phyloP scores from a whole-genome alignment of 1,140 invertebrate genomes.

The Zaprionus inermis region DNA sequence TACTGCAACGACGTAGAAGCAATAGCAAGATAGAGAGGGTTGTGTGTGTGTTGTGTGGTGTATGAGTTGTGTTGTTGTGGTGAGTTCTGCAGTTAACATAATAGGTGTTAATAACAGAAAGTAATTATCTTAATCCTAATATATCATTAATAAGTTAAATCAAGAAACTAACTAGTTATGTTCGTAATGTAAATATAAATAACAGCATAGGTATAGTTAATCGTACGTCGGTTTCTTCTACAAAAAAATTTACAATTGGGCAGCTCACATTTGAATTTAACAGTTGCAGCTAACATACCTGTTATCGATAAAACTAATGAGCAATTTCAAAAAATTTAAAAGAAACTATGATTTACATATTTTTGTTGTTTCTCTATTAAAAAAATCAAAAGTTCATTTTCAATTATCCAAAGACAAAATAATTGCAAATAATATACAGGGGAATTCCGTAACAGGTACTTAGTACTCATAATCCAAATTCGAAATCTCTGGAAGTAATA shows the following conservation, averaged over 20 bases:
- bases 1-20: constrained; percentile 75
- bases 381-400: neutral
- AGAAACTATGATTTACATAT: neutral
- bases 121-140: neutral
- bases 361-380: neutral
- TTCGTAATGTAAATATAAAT: neutral
- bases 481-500: constrained; percentile 61
- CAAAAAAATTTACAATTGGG: neutral
- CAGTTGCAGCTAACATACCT: neutral
- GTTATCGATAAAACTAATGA: neutral
- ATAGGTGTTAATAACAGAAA: constrained; percentile 2
- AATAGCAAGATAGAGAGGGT: constrained; percentile 50
- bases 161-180: neutral
- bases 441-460: neutral
- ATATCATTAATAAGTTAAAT: neutral
- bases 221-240: neutral
- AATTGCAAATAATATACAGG: neutral
- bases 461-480: constrained; percentile 66
- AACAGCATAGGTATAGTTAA: neutral
- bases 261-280: constrained; percentile 1
- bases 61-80: constrained; percentile 10
- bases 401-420: neutral
- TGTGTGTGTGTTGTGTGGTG: constrained; percentile 48
- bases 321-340: neutral
- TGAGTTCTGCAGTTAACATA: constrained; percentile 2